A percentile compares a stretch with the other conserved stretches of the same genome.
Evolutionary conservation across 2,888 invertebrate species (phyloP).

Genomic region (Galeopsomyia nigrocyanea): DNA sequence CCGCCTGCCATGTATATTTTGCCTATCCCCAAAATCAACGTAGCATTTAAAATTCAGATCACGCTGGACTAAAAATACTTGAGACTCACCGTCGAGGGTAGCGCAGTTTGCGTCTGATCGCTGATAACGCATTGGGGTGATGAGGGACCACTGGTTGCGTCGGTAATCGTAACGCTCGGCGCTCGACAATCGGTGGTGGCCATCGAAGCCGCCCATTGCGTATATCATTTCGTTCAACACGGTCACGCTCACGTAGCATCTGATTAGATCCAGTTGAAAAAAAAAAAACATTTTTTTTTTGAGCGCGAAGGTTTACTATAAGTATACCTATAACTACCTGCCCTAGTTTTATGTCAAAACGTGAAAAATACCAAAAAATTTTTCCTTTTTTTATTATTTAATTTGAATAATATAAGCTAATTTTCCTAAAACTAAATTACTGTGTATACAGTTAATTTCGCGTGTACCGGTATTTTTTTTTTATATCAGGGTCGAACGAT

Average conservation of each 20-base stretch:
- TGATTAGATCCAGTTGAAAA: slow-evolving; percentile 46
- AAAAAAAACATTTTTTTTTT: too few species aligned
- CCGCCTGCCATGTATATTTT: slow-evolving; percentile 89
- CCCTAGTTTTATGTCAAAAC: too few species aligned
- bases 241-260: slow-evolving; percentile 90
- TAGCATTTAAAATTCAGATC: neutral
- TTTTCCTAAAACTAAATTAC: too few species aligned
- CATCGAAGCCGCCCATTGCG: slow-evolving; percentile 91
- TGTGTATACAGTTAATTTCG: too few species aligned
- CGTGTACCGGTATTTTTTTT: too few species aligned
- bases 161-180: slow-evolving; percentile 88
- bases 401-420: too few species aligned
- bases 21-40: slow-evolving; percentile 66
- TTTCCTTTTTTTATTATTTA: too few species aligned
- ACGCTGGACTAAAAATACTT: neutral
- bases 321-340: too few species aligned
- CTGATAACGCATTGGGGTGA: slow-evolving; percentile 89
- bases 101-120: slow-evolving; percentile 94
- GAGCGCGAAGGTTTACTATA: too few species aligned
- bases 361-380: too few species aligned
- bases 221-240: slow-evolving; percentile 84
- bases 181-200: slow-evolving; percentile 87
- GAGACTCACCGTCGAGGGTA: slow-evolving; percentile 77
- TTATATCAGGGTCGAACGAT: too few species aligned
- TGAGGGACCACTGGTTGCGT: slow-evolving; percentile 90